Conservation (phyloP, 2,888 invertebrate genomes). For the Ptycholaimellus sp. region DNA sequence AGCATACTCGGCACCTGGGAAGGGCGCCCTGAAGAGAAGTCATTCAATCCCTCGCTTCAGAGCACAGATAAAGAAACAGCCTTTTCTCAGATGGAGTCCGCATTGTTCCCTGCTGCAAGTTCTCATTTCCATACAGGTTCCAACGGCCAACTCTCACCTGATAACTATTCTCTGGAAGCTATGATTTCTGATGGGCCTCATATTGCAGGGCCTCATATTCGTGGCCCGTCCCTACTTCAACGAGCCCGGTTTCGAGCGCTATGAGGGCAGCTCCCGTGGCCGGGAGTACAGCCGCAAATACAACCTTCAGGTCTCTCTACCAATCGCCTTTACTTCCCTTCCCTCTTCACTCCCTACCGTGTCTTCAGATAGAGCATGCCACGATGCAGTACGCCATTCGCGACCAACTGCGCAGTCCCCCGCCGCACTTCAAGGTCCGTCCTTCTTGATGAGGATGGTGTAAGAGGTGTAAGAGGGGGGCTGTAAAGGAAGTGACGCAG, state of each 20-base stretch:
- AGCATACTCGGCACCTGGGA: constrained; percentile 25
- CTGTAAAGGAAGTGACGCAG: constrained; percentile 16
- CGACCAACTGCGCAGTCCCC: constrained; percentile 17
- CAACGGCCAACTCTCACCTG: background rate
- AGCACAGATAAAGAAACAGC: too few species aligned
- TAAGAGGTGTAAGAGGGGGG: background rate
- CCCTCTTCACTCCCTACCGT: background rate
- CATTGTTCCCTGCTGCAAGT: constrained; percentile 23
- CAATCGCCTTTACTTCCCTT: background rate
- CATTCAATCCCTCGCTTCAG: too few species aligned
- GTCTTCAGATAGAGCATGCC: constrained; percentile 21
- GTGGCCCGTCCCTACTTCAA: constrained; percentile 40
- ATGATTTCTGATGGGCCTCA: too few species aligned
- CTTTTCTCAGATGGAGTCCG: too few species aligned
- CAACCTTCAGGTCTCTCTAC: constrained; percentile 12
- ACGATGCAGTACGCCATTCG: constrained; percentile 22
- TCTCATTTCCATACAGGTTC: constrained; percentile 22
- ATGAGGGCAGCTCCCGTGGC: constrained; percentile 19
- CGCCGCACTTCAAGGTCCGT: constrained; percentile 15
- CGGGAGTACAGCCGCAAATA: constrained; percentile 18
- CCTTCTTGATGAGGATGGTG: background rate
- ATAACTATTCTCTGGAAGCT: background rate
- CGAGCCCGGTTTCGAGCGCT: constrained; percentile 38
- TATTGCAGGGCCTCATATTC: constrained; percentile 38
- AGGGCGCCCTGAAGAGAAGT: constrained; percentile 24